These are phyloP conservation scores for Gobio gobio DNA, from an alignment of 2,113 vertebrate genomes.

Conservation along the genomic window DNA sequence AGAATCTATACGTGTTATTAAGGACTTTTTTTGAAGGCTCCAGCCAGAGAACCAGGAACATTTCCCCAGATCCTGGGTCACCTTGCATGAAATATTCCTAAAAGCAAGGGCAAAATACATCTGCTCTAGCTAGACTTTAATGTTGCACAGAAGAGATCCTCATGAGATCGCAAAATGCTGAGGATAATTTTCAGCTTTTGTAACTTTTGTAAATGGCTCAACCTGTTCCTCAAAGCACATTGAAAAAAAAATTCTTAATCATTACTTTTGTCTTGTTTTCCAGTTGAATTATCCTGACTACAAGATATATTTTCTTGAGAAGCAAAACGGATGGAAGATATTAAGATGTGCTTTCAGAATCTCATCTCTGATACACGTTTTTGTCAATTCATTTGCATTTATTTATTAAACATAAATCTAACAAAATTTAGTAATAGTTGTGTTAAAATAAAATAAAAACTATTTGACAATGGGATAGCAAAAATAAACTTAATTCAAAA, in stretches of 20 bases:
- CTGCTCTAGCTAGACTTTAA: not conserved
- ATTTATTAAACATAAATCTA: not conserved
- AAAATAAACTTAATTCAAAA: not conserved
- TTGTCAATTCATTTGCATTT: not conserved
- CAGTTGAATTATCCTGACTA: not conserved
- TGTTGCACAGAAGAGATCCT: conserved; percentile 28
- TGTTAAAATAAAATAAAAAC: not conserved
- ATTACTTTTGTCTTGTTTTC: not conserved
- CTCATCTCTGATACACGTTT: not conserved
- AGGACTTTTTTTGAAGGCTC: not conserved
- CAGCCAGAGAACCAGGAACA: not conserved
- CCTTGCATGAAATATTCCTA: conserved; percentile 9
- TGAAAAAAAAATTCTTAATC: not conserved
- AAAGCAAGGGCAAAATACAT: conserved; percentile 14
- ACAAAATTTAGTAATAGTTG: too few relatives aligned
- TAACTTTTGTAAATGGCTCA: conserved; percentile 38
- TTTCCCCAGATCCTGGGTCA: not conserved
- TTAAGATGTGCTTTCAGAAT: not conserved
- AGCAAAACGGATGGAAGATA: not conserved
- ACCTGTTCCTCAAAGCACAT: conserved; percentile 19
- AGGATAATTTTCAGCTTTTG: too few relatives aligned
- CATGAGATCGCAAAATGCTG: conserved; percentile 52
- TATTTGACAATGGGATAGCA: not conserved
- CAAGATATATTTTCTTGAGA: not conserved
- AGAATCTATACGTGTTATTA: not conserved